Evolutionary conservation across 1,140 invertebrate genomes (phyloP).

Genomic region (Sycobia sp.): DNA sequence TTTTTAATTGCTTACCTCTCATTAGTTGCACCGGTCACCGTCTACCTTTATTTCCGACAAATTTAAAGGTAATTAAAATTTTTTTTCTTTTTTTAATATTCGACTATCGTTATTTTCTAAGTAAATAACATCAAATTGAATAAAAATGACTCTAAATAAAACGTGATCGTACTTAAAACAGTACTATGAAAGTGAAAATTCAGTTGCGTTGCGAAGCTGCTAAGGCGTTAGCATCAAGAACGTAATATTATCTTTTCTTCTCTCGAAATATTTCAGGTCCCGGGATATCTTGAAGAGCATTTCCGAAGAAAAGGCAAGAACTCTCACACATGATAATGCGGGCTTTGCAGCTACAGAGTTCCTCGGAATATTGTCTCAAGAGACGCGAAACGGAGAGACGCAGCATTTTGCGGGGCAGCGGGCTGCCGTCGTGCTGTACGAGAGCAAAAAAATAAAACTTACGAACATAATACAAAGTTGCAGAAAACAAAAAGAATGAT

Average conservation of each 20-base stretch:
- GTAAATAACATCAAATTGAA: not conserved
- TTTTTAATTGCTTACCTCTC: too few species aligned
- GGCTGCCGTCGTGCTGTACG: slow-evolving; percentile 14
- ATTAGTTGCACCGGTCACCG: too few species aligned
- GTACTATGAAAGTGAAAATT: too few species aligned
- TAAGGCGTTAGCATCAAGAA: slow-evolving; percentile 17
- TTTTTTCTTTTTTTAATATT: not conserved
- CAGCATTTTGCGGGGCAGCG: slow-evolving; percentile 11
- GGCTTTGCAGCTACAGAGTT: slow-evolving; percentile 17
- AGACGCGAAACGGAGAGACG: slow-evolving; percentile 15
- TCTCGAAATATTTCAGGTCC: slow-evolving; percentile 56
- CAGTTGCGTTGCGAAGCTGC: not conserved
- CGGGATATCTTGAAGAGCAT: slow-evolving; percentile 58
- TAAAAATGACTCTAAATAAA: not conserved
- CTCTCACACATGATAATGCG: slow-evolving; percentile 54
- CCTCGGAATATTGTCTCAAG: slow-evolving; percentile 24
- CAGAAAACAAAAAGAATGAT: not conserved
- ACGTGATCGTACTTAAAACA: not conserved
- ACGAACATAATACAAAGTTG: not conserved
- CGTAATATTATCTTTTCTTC: slow-evolving; percentile 35
- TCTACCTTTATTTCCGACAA: too few species aligned
- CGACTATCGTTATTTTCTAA: slow-evolving; percentile 5
- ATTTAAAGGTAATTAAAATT: not conserved
- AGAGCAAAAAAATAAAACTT: slow-evolving; percentile 8
- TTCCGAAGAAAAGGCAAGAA: slow-evolving; percentile 53